phyloP scores from a whole-genome alignment of 2,797 vertebrate genomes.

The Parambassis ranga region DNA sequence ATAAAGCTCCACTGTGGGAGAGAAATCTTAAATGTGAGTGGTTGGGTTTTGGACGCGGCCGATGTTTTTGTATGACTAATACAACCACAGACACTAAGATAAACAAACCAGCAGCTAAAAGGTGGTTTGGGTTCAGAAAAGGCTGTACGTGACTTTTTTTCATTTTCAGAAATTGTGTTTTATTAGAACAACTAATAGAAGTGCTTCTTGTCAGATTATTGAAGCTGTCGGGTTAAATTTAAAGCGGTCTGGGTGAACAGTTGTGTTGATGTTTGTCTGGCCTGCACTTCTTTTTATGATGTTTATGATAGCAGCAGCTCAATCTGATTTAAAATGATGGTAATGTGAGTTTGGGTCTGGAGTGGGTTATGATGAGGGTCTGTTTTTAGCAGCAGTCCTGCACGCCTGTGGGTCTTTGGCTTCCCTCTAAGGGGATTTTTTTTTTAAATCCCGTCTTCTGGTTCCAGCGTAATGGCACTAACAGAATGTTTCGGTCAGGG shows the following conservation, averaged over 20 bases:
- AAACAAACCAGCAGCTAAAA: slow-evolving; percentile 4
- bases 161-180: background rate
- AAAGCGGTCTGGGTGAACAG: background rate
- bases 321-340: slow-evolving; percentile 2
- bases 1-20: slow-evolving; percentile 14
- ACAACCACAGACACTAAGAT: slow-evolving; percentile 26
- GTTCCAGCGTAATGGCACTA: slow-evolving; percentile 31
- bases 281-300: background rate
- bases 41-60: slow-evolving; percentile 26
- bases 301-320: slow-evolving; percentile 11
- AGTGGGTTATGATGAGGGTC: background rate
- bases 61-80: slow-evolving; percentile 37
- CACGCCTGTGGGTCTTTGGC: slow-evolving; percentile 23
- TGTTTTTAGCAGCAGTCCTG: slow-evolving; percentile 13
- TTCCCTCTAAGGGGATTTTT: slow-evolving; percentile 2
- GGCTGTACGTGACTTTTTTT: background rate
- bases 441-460: slow-evolving; percentile 12
- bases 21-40: slow-evolving; percentile 1
- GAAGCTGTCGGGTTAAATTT: background rate
- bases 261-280: background rate
- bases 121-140: background rate
- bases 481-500: slow-evolving; percentile 35
- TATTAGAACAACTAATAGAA: background rate
- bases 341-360: background rate
- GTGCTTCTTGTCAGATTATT: background rate